Percentiles rank a stretch among this genome's conserved stretches.
These are phyloP conservation scores for Liasis olivaceus DNA, from an alignment of 2,797 vertebrate genomes.

Conservation along the genomic window DNA sequence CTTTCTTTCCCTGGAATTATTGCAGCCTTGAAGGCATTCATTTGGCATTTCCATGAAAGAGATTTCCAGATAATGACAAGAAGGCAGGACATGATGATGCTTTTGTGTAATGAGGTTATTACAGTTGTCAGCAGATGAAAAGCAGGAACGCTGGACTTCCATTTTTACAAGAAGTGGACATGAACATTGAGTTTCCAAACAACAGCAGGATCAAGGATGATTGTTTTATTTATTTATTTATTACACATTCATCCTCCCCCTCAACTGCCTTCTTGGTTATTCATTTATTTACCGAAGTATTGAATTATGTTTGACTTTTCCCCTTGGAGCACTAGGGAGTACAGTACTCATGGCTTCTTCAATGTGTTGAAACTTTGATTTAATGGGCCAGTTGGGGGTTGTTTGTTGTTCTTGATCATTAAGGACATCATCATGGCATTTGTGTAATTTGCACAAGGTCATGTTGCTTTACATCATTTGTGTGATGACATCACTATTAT, in stretches of 20 bases:
- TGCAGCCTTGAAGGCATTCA: neutral
- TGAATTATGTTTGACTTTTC: conserved; percentile 27
- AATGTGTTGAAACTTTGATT: too few relatives aligned
- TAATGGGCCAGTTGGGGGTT: too few relatives aligned
- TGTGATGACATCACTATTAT: too few relatives aligned
- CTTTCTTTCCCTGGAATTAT: neutral
- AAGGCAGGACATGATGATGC: neutral
- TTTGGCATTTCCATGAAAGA: neutral
- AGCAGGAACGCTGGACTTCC: neutral
- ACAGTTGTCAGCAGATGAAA: neutral
- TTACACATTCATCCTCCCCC: neutral
- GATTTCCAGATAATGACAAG: neutral
- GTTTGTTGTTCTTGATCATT: too few relatives aligned
- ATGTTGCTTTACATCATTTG: too few relatives aligned
- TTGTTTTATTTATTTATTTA: neutral
- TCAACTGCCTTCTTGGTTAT: neutral
- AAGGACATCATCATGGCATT: too few relatives aligned
- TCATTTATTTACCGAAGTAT: conserved; percentile 1
- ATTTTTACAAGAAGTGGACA: neutral
- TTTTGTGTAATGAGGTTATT: neutral
- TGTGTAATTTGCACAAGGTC: too few relatives aligned
- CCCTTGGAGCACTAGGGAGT: neutral
- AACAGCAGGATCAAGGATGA: neutral
- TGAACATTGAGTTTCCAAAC: neutral
- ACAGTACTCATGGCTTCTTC: neutral